These are phyloP conservation scores for Pedicia rivosa DNA, from an alignment of 2,888 invertebrate genomes.

Conservation along the genomic window DNA sequence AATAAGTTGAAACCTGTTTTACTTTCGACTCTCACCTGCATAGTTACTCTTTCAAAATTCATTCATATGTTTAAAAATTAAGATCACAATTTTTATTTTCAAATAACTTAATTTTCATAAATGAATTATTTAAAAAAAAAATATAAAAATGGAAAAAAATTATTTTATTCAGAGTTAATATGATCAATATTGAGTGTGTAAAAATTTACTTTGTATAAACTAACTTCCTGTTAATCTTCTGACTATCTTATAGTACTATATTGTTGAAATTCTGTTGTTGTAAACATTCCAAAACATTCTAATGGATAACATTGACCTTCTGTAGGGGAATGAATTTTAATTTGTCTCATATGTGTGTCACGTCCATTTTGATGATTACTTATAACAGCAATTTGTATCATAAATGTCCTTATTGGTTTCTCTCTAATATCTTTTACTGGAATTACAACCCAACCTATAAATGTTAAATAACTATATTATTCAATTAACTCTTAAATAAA, in stretches of 20 bases:
- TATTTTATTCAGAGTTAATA: too few relatives aligned
- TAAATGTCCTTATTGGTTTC: constrained; percentile 82
- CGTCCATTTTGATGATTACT: constrained; percentile 98
- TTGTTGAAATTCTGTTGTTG: constrained; percentile 66
- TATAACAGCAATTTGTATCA: constrained; percentile 90
- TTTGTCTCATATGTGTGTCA: constrained; percentile 95
- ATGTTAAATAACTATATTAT: constrained; percentile 4
- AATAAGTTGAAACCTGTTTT: too few relatives aligned
- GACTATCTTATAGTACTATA: constrained; percentile 62
- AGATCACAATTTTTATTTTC: too few relatives aligned
- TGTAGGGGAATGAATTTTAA: constrained; percentile 83
- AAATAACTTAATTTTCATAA: too few relatives aligned
- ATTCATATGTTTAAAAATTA: too few relatives aligned
- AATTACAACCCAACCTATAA: constrained; percentile 83
- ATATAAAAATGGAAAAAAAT: too few relatives aligned
- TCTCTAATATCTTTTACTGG: constrained; percentile 79
- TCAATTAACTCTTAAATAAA: constrained; percentile 1
- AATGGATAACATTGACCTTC: constrained; percentile 38
- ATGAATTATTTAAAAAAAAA: too few relatives aligned
- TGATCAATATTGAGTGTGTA: too few relatives aligned
- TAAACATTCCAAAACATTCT: constrained; percentile 60
- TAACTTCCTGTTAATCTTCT: too few relatives aligned
- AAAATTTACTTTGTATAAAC: too few relatives aligned
- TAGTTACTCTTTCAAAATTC: too few relatives aligned
- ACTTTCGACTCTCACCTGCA: too few relatives aligned